phyloP scores from a whole-genome alignment of 1,140 invertebrate genomes.

The Neoseiulus cucumeris region DNA sequence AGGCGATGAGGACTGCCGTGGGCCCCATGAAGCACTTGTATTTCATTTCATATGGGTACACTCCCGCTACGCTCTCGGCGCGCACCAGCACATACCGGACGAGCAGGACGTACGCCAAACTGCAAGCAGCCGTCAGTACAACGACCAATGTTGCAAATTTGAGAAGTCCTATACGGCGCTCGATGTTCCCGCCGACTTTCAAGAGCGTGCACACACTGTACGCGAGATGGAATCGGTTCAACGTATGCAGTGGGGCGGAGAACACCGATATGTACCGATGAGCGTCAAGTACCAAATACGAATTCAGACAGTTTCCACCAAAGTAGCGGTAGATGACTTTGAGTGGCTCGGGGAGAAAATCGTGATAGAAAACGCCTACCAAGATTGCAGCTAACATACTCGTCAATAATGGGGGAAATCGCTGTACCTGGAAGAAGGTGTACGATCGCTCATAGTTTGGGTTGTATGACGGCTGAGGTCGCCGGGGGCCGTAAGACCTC shows the following conservation, averaged over 20 bases:
- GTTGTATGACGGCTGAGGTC: not conserved
- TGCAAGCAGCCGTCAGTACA: not conserved
- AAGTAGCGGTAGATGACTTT: not conserved
- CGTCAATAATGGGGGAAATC: constrained; percentile 1
- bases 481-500: not conserved
- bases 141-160: not conserved
- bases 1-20: not conserved
- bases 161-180: not conserved
- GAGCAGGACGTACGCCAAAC: not conserved
- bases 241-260: not conserved
- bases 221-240: not conserved
- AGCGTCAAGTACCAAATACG: not conserved
- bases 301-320: not conserved
- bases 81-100: not conserved
- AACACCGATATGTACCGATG: not conserved
- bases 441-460: not conserved
- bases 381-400: not conserved
- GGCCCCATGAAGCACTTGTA: constrained; percentile 7
- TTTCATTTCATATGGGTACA: constrained; percentile 7
- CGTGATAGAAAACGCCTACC: not conserved
- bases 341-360: not conserved
- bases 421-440: not conserved
- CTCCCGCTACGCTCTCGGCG: not conserved
- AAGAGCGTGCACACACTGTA: not conserved
- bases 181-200: not conserved